Conservation (phyloP, 2,797 vertebrate genomes). For the Pristis pectinata region DNA sequence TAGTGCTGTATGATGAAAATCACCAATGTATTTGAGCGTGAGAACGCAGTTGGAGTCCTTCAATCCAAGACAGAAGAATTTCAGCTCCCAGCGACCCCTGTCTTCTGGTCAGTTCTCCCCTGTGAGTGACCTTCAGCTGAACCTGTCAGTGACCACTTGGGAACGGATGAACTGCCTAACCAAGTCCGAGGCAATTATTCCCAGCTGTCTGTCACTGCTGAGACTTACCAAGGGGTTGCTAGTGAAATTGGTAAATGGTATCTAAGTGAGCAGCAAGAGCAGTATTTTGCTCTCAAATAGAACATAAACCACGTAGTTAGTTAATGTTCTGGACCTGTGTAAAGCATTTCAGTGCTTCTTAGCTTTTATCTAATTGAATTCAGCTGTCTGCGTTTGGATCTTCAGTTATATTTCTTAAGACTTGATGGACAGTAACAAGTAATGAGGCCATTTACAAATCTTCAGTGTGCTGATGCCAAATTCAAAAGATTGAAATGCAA, state of each 20-base stretch:
- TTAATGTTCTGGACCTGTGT: not conserved
- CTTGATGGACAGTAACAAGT: not conserved
- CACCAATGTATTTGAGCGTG: not conserved
- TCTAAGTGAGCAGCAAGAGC: not conserved
- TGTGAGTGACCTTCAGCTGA: not conserved
- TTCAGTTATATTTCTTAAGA: not conserved
- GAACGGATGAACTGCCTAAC: not conserved
- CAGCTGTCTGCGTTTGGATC: not conserved
- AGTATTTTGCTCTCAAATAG: not conserved
- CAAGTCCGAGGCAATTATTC: not conserved
- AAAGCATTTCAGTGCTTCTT: not conserved
- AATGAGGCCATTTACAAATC: not conserved
- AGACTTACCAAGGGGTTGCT: not conserved
- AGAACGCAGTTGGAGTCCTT: not conserved
- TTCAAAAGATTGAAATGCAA: not conserved
- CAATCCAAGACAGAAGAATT: not conserved
- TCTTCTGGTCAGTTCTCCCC: not conserved
- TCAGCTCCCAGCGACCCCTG: not conserved
- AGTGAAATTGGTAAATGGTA: not conserved
- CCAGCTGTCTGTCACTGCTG: not conserved
- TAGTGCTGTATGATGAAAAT: not conserved
- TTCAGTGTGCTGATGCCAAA: not conserved
- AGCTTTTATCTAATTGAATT: not conserved
- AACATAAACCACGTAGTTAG: not conserved
- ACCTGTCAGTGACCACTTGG: not conserved